Conservation (phyloP, 2,888 invertebrate species). For the Candidula unifasciata region DNA sequence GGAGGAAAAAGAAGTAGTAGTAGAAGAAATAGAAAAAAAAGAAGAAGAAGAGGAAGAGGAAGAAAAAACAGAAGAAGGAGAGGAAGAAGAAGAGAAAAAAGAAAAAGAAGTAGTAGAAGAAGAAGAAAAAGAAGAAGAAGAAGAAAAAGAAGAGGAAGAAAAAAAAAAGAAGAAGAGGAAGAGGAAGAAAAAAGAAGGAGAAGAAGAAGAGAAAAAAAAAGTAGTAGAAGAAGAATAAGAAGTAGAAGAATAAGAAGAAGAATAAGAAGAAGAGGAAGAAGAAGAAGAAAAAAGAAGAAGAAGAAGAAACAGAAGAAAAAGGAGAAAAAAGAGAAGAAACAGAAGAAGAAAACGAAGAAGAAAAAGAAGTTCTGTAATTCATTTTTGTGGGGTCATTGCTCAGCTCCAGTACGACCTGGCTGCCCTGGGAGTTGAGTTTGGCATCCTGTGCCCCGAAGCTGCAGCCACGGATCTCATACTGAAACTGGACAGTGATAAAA, state of each 20-base stretch:
- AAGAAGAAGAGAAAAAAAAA: background rate
- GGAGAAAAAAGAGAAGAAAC: background rate
- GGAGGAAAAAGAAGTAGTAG: background rate
- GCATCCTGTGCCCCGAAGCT: background rate
- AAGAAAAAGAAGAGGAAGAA: background rate
- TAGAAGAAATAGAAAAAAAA: background rate
- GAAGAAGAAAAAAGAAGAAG: background rate
- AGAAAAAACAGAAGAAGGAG: background rate
- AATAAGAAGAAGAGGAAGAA: background rate
- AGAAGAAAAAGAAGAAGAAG: background rate
- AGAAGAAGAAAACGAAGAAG: background rate
- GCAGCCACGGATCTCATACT: background rate
- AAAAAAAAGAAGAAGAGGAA: background rate
- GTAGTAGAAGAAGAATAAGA: background rate
- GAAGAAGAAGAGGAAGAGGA: background rate
- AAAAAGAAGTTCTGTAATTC: background rate
- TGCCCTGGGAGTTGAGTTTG: conserved; percentile 12
- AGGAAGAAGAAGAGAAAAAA: background rate
- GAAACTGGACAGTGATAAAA: background rate
- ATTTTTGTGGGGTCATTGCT: background rate
- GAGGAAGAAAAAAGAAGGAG: no score
- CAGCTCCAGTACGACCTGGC: background rate
- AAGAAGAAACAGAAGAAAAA: background rate
- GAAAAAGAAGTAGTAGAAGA: background rate
- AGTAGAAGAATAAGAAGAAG: background rate